Base-by-base conservation (phyloP, 2,113 vertebrate species). In the Indicator indicator region DNA sequence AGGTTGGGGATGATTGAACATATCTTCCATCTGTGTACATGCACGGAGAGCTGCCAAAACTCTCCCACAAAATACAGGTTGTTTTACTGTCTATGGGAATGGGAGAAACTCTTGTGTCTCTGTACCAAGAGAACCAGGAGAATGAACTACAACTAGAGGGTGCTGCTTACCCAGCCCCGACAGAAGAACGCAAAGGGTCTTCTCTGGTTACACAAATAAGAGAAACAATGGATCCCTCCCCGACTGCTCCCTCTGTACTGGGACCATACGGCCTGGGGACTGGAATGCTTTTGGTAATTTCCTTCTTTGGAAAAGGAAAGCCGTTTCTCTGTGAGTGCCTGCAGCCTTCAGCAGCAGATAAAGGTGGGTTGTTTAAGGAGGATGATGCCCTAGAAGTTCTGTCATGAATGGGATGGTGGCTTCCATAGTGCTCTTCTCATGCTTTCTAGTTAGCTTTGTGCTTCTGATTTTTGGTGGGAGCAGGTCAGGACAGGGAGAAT, bases 201-300 rank as follows among this genome's bases (percentile, higher is more conserved):
- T 36, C 55, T 38, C 18, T 55, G 33, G 59, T 12, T 28, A 32
- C 13, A 1, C 44, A 5, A 32, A 2, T 9, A 55, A 15, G 30
- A 1, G 26, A 3, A 59, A 24, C 21, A 1, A 2, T 5, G 50
- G 3, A 12, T 42, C 30, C 9, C 59, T 33, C n/a, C 58, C 58
- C 9, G 32, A 8, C 28, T 16, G 26, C 11, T 24, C 2, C 16
- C 32, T 12, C 0, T 2, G 19, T 40, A 3, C 2, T 19, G 27
- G 24, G 9, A 42, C 60, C 3, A 5, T 5, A 24, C 24, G 9
- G 42, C 5, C n/a, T 50, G 73, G n/a, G 18, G 13, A 46, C 55
- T 21, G n/a, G 7, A 69, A 65, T 16, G 38, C 33, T 44, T 48
- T 33, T 44, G 38, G 12, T 8, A 14, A 69, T n/a, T 28, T 28